Conservation (phyloP, 2,113 vertebrate genomes). For the Sisor rabdophorus region DNA sequence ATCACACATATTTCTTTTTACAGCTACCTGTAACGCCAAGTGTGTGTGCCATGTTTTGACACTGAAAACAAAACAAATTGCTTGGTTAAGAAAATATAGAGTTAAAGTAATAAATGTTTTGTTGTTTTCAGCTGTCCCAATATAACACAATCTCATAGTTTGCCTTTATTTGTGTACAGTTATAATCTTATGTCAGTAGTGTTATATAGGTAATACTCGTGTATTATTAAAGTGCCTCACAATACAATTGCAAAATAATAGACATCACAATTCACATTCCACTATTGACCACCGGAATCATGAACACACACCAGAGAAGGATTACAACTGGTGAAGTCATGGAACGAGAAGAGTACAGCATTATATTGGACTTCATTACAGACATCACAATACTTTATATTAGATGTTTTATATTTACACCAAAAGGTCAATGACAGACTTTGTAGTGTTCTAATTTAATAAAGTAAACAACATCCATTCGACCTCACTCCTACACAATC, state of each 20-base stretch:
- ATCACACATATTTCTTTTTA: constrained; percentile 7
- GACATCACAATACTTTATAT: neutral
- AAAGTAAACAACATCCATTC: neutral
- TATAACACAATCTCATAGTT: no score
- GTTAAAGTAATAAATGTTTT: no score
- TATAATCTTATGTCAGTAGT: no score
- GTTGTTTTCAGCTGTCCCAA: no score
- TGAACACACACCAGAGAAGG: constrained; percentile 16
- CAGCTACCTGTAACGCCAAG: neutral
- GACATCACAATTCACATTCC: constrained; percentile 36
- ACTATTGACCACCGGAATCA: constrained; percentile 43
- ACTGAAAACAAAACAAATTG: neutral
- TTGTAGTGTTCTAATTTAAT: neutral
- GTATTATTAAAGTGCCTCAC: constrained; percentile 50
- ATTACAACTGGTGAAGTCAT: neutral
- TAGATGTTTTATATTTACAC: neutral
- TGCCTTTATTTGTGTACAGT: no score
- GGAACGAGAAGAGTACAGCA: neutral
- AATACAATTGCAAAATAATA: constrained; percentile 53
- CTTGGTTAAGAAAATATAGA: neutral
- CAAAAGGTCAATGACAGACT: neutral
- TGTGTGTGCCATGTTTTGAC: neutral
- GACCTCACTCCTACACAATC: neutral
- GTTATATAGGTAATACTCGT: no score
- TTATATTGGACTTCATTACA: neutral